Base-by-base conservation (phyloP, 2,797 vertebrate genomes). In the Lycodopsis pacificus region DNA sequence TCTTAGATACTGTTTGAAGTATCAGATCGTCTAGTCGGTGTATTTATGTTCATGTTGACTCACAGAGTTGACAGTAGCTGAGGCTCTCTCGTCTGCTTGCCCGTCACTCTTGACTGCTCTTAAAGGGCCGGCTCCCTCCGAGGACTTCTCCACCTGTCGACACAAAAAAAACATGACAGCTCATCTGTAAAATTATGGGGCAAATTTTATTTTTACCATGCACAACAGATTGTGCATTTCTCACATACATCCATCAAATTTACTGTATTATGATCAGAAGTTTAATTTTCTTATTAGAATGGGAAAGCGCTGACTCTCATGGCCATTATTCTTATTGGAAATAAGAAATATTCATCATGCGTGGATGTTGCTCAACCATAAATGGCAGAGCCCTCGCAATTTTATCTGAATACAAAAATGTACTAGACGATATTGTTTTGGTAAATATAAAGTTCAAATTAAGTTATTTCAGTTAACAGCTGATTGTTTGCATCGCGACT, bases 31-130 rank as follows among this genome's bases (percentile, higher is more conserved):
- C 25, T 25, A 25, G 2, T 25, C 25, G 2, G 25, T 63, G 0
- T 53, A 2, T 27, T 61, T 20, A 7, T 13, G 25, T 40, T 48
- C 9, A 27, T 19, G 17, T 2, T n/a, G 76, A 91, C 96, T 30
- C 95, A 99, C 98, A 88, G 94, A 95, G 92, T 96, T 98, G 86
- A 95, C 91, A 56, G 96, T 93, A 81, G 94, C 86, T 81, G 95
- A 77, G 76, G 93, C 84, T 91, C 98, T 96, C 57, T 99, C 98
- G 61, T 99, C 98, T 61, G 90, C 91, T 92, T 96, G 97, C 88
- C 96, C 95, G 11, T 99, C 98, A 73, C 95, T 94, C 95, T 99
- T 99, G 71, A 96, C 95, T 76, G 95, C 94, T 94, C 98, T 96
- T 87, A 97, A 90, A 85, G 96, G 94, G 68, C 94, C 96, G 30